Percentiles rank a stretch among this genome's conserved stretches.
Evolutionary conservation across 2,113 vertebrate genomes (phyloP).

Genomic region (Entelurus aequoreus): DNA sequence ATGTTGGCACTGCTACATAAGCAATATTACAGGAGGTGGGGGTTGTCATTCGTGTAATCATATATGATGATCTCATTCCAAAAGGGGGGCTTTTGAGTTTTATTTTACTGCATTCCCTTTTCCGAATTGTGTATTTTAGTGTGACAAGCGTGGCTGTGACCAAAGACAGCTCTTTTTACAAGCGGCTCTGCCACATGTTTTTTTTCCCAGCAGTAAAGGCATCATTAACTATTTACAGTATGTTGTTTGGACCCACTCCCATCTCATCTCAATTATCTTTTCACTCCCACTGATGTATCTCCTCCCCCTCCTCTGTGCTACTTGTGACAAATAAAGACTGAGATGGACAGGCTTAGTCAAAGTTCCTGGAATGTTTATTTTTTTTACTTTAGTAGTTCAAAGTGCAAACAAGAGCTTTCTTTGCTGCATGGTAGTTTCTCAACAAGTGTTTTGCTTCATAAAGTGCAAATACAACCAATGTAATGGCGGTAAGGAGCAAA

Average conservation of each 20-base stretch:
- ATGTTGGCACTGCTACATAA: background rate
- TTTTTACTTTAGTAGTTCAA: too few species aligned
- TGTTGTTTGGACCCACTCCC: slow-evolving; percentile 26
- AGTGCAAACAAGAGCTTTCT: too few species aligned
- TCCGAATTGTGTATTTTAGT: slow-evolving; percentile 18
- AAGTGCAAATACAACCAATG: too few species aligned
- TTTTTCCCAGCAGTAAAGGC: slow-evolving; percentile 21
- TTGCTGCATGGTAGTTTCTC: too few species aligned
- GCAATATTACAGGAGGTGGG: background rate
- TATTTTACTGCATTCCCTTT: slow-evolving; percentile 1
- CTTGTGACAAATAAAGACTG: slow-evolving; percentile 22
- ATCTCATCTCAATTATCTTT: slow-evolving; percentile 22
- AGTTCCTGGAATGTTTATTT: background rate
- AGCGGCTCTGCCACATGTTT: slow-evolving; percentile 27
- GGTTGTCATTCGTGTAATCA: background rate
- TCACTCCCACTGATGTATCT: slow-evolving; percentile 1
- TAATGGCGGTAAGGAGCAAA: too few species aligned
- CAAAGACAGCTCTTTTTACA: slow-evolving; percentile 36
- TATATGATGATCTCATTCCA: slow-evolving; percentile 9
- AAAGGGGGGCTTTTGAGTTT: background rate
- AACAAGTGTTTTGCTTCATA: too few species aligned
- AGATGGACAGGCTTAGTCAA: slow-evolving; percentile 19
- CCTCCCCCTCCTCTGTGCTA: slow-evolving; percentile 13
- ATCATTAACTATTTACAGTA: slow-evolving; percentile 48
- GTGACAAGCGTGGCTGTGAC: slow-evolving; percentile 30